Evolutionary conservation across 2,113 vertebrate species (phyloP), one percentile per base, ranked within the genome.

Genomic region (Mixornis gularis): DNA sequence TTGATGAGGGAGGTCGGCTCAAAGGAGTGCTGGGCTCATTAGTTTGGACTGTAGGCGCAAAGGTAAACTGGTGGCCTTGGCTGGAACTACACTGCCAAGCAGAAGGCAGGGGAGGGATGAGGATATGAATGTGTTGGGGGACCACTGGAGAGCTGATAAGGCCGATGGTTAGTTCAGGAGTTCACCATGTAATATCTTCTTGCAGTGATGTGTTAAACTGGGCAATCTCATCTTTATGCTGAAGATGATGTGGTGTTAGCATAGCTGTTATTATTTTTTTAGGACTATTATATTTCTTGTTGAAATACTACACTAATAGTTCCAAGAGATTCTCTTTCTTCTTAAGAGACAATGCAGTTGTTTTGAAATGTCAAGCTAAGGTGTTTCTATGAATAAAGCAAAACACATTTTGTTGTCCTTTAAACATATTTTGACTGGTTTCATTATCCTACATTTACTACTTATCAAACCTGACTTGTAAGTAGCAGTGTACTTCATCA

Each of bases 391-490:
- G 55, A 94, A 87, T 85, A 92, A 95, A 94, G 40, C 79, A 53
- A 29, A 85, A 56, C 13, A 3, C 4, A 73, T 94, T 91, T 95
- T 66, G 19, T 38, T 83, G 58, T 81, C 49, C 46, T 94, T 92
- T 96, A 96, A 95, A 94, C 71, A 79, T 82, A 84, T 92, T 91
- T 92, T 87, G 71, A 86, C 70, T 87, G 48, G 36, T 40, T 95
- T 97, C 74, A 96, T 96, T 97, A 94, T 96, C 66, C 32, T 85
- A 34, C 38, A 64, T 85, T 79, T 72, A 49, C 52, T 73, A 48
- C 91, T 95, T 95, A 95, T 86, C 92, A 95, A 95, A 82, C 30
- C 43, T 95, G 66, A 93, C 82, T 95, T 92, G 41, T 79, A 95
- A 94, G 91, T 85, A 86, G 87, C 59, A 52, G 29, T 49, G 27